A percentile compares a stretch with the other conserved stretches of the same genome.
Conservation (phyloP, 2,797 vertebrate species). For the Merluccius polli region DNA sequence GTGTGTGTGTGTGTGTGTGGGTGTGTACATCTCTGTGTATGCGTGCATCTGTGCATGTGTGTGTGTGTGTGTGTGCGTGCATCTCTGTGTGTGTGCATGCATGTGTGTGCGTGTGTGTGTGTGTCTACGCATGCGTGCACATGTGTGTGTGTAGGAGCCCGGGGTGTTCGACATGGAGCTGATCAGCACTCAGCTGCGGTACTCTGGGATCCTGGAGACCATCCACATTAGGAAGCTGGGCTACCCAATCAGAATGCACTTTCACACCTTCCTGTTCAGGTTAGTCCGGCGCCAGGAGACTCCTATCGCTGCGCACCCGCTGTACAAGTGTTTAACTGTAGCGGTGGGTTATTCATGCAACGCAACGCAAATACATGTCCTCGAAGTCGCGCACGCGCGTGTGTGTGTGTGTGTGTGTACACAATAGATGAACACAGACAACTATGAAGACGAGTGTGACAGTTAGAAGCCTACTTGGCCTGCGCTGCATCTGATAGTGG, state of each 20-base stretch:
- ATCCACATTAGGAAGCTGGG: slow-evolving; percentile 92
- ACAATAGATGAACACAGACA: neutral
- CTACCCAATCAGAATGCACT: slow-evolving; percentile 87
- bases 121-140: slow-evolving; percentile 8
- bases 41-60: neutral
- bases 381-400: too few species aligned
- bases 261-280: slow-evolving; percentile 86
- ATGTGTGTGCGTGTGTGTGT: neutral
- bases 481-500: neutral
- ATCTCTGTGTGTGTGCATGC: neutral
- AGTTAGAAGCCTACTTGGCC: neutral
- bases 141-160: slow-evolving; percentile 73
- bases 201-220: slow-evolving; percentile 91
- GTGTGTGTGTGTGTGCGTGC: neutral
- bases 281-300: slow-evolving; percentile 44
- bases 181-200: slow-evolving; percentile 84
- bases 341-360: neutral
- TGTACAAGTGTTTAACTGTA: neutral
- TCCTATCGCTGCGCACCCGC: neutral
- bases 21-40: neutral
- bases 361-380: neutral
- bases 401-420: neutral
- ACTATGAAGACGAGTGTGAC: neutral
- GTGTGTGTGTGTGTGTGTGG: slow-evolving; percentile 1
- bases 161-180: slow-evolving; percentile 85